Evolutionary conservation across 2,888 invertebrate genomes (phyloP).

Genomic region (Acrocyrtus sp.): DNA sequence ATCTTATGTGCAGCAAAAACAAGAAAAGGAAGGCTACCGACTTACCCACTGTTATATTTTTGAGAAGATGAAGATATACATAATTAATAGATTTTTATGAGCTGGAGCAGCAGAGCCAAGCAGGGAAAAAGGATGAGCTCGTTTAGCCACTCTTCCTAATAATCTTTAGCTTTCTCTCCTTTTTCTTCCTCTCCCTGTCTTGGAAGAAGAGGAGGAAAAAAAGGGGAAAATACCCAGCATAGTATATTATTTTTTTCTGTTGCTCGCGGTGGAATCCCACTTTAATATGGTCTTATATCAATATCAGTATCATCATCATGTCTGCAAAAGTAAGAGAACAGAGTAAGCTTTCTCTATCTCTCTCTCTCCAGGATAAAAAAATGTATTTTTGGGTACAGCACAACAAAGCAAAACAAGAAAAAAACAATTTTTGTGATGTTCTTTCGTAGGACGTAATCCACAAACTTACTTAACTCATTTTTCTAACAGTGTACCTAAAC

Average conservation of each 20-base stretch:
- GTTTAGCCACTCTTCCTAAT: constrained; percentile 11
- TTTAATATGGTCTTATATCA: constrained; percentile 33
- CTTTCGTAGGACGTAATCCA: constrained; percentile 35
- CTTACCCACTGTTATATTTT: too few species aligned
- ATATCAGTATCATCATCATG: constrained; percentile 34
- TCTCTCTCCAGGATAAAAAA: not conserved
- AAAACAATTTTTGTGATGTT: too few species aligned
- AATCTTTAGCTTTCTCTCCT: too few species aligned
- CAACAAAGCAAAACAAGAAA: not conserved
- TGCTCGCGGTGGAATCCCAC: not conserved
- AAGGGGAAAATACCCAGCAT: too few species aligned
- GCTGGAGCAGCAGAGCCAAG: not conserved
- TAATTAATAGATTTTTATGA: constrained; percentile 38
- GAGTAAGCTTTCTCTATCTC: not conserved
- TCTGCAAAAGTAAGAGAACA: constrained; percentile 27
- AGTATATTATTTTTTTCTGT: not conserved
- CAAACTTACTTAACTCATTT: too few species aligned
- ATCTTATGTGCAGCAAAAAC: too few species aligned
- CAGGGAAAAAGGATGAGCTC: constrained; percentile 11
- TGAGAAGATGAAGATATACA: constrained; percentile 34
- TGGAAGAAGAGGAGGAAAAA: too few species aligned
- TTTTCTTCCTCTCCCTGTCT: too few species aligned
- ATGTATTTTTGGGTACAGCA: not conserved
- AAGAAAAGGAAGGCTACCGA: too few species aligned
- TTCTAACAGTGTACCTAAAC: too few species aligned